Conservation (phyloP, 2,888 invertebrate species). For the Oasisia sp. region DNA sequence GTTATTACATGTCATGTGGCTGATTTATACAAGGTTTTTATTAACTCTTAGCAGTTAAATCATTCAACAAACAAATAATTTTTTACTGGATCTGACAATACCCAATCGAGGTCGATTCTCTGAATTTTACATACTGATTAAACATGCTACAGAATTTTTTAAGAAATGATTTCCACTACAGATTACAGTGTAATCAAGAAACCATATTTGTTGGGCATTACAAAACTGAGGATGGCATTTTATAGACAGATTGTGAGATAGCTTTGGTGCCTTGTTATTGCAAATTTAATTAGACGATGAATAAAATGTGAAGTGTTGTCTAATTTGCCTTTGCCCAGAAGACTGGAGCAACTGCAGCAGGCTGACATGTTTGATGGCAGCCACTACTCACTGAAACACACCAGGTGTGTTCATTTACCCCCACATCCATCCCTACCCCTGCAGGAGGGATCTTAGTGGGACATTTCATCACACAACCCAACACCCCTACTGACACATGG, state of each 20-base stretch:
- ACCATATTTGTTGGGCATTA: background rate
- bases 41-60: background rate
- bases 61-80: background rate
- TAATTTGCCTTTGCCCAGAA: background rate
- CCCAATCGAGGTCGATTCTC: background rate
- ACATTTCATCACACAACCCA: conserved; percentile 21
- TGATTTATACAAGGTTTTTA: background rate
- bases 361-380: conserved; percentile 5
- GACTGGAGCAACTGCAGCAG: background rate
- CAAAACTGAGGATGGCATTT: conserved; percentile 9
- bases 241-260: background rate
- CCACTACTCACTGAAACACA: background rate
- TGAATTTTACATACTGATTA: background rate
- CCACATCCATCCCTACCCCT: background rate
- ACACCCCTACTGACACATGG: conserved; percentile 23
- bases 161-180: background rate
- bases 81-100: background rate
- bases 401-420: conserved; percentile 24
- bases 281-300: conserved; percentile 19
- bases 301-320: background rate
- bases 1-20: background rate
- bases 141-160: too few relatives aligned
- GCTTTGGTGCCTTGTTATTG: background rate
- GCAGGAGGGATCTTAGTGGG: background rate
- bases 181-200: conserved; percentile 20